Evolutionary conservation across 2,888 invertebrate genomes (phyloP).

Genomic region (Ophion costatus): DNA sequence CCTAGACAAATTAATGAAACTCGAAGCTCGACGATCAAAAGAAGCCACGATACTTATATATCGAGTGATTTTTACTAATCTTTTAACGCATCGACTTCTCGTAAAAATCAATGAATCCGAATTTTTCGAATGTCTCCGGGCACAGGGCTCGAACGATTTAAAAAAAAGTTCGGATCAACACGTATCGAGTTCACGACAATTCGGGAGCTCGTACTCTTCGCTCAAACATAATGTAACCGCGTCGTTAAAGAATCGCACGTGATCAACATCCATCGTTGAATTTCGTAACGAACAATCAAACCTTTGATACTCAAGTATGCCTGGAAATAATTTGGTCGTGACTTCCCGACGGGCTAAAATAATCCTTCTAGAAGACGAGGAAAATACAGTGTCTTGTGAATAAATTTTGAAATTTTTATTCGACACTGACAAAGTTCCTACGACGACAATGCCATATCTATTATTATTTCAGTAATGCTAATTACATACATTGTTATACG

Average conservation of each 20-base stretch:
- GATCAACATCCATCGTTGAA: constrained; percentile 27
- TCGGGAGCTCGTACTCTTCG: background rate
- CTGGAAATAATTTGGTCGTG: background rate
- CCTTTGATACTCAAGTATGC: background rate
- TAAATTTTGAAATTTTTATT: background rate
- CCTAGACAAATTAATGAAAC: background rate
- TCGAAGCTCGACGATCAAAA: background rate
- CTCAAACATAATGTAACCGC: background rate
- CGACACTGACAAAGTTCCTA: background rate
- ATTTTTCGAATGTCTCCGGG: background rate
- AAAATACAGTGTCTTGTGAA: background rate
- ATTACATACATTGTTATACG: constrained; percentile 2
- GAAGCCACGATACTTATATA: background rate
- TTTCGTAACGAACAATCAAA: constrained; percentile 30
- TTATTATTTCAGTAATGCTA: constrained; percentile 22
- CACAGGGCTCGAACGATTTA: background rate
- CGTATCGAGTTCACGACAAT: background rate
- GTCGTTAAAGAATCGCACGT: constrained; percentile 41
- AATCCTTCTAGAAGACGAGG: background rate
- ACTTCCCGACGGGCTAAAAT: background rate
- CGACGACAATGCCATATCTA: constrained; percentile 28
- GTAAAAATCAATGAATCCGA: background rate
- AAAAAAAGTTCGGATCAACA: background rate
- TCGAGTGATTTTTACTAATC: background rate
- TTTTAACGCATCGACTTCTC: background rate